Percentiles rank a stretch among this genome's conserved stretches.
Evolutionary conservation across 2,797 vertebrate species (phyloP).

Genomic region (Mastacembelus armatus): DNA sequence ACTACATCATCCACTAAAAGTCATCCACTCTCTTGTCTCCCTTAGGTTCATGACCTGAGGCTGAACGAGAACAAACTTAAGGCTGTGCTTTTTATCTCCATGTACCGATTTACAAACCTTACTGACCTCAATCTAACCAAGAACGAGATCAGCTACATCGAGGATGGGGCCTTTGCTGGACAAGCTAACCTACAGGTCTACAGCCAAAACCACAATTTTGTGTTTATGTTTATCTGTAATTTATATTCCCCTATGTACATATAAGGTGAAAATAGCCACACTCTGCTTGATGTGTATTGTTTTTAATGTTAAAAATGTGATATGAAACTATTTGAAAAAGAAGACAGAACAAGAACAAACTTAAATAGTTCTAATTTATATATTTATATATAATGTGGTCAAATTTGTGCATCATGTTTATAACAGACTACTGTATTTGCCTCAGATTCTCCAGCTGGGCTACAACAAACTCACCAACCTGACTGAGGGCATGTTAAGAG

Average conservation of each 20-base stretch:
- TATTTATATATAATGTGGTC: neutral
- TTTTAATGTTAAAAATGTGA: too few relatives aligned
- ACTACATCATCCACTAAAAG: slow-evolving; percentile 14
- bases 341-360: too few relatives aligned
- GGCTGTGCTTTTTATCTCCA: slow-evolving; percentile 93
- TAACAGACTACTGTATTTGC: slow-evolving; percentile 4
- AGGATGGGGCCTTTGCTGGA: slow-evolving; percentile 96
- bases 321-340: too few relatives aligned
- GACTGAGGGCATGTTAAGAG: slow-evolving; percentile 96
- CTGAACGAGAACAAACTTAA: slow-evolving; percentile 98
- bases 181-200: slow-evolving; percentile 94
- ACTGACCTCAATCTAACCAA: slow-evolving; percentile 99
- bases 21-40: slow-evolving; percentile 16
- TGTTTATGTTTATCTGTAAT: neutral
- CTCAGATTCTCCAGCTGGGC: slow-evolving; percentile 92
- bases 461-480: slow-evolving; percentile 98
- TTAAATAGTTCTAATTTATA: too few relatives aligned
- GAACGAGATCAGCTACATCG: slow-evolving; percentile 98
- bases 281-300: too few relatives aligned
- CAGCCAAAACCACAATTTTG: neutral
- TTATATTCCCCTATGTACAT: too few relatives aligned
- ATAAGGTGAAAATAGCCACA: too few relatives aligned
- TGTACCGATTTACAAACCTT: slow-evolving; percentile 97
- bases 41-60: slow-evolving; percentile 92
- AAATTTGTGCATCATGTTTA: too few relatives aligned